Percentiles rank a stretch among this genome's conserved stretches.
Conservation (phyloP, 1,140 invertebrate genomes). For the Drosophila suzukii region DNA sequence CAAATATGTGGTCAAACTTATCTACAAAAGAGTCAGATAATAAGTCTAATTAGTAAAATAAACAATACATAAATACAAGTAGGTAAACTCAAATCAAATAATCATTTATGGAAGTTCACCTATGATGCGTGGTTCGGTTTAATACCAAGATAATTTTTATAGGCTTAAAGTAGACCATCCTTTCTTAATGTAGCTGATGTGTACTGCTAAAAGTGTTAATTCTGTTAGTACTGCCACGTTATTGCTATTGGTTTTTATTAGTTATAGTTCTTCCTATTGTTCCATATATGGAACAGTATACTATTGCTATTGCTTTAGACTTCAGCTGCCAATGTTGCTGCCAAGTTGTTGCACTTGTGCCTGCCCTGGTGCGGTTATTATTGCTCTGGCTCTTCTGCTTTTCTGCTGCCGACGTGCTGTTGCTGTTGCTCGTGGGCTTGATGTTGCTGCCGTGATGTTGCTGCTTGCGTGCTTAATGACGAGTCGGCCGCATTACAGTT, state of each 20-base stretch:
- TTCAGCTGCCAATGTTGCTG: neutral
- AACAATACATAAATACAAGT: too few species aligned
- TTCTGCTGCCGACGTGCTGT: constrained; percentile 12
- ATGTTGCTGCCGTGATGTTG: constrained; percentile 49
- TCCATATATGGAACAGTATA: too few species aligned
- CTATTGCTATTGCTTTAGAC: neutral
- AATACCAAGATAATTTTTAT: too few species aligned
- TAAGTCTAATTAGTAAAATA: too few species aligned
- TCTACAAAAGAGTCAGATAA: too few species aligned
- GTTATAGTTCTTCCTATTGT: neutral
- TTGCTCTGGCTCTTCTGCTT: neutral
- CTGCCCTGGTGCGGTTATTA: neutral
- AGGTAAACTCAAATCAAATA: too few species aligned
- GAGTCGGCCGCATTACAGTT: constrained; percentile 77
- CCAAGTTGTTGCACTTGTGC: constrained; percentile 4
- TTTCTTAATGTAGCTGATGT: neutral
- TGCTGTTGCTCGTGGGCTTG: constrained; percentile 14
- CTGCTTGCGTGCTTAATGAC: constrained; percentile 72
- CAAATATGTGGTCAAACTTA: too few species aligned
- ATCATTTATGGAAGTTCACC: too few species aligned
- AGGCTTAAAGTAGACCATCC: too few species aligned
- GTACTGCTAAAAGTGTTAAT: neutral
- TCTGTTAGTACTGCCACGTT: neutral
- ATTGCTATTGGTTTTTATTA: neutral
- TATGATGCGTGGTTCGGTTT: too few species aligned